Evolutionary conservation across 1,140 invertebrate species (phyloP), one percentile per base, ranked within the genome.

Genomic region (Archivesica marissinica): DNA sequence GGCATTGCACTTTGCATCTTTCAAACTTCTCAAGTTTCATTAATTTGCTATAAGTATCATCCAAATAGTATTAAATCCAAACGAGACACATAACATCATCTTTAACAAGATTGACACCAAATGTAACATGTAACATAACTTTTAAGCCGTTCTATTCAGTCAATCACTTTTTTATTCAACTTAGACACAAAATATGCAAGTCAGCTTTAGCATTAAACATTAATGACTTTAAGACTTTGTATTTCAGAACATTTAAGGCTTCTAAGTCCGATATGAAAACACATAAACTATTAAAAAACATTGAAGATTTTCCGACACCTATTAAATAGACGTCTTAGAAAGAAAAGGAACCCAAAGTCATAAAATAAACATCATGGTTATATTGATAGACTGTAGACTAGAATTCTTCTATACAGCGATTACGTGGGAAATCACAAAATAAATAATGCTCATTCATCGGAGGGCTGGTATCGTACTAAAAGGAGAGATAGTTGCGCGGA

Each of bases 311-410:
- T 30, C 13, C 44, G 23, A 76, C 74, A 56, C 74, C 74, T 76
- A 64, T 68, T 64, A n/a, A n/a, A n/a, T n/a, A n/a, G 77, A 79
- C 56, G 28, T 50, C n/a, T 9, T 30, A 28, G 52, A 52, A 79
- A 20, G 59, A 79, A 50, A 44, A 28, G 30, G 38, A 25, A 47
- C 44, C 28, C 23, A 20, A 59, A 79, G 59, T 79, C 77, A 66
- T 64, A 79, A 79, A 79, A 79, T 79, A 79, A 79, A 79, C 44
- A 79, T 35, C 56, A 25, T 66, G 41, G 35, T 66, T 79, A 66
- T 61, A 79, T 35, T 66, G 56, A 50, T n/a, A 61, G 52, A 56
- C 54, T 9, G 44, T 56, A 76, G 38, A 44, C 25, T 70, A 64
- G 59, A 64, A 30, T 25, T 64, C 28, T 35, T 64, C 30, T 64